Conservation (phyloP, 2,797 vertebrate species). For the Potorous gilbertii region DNA sequence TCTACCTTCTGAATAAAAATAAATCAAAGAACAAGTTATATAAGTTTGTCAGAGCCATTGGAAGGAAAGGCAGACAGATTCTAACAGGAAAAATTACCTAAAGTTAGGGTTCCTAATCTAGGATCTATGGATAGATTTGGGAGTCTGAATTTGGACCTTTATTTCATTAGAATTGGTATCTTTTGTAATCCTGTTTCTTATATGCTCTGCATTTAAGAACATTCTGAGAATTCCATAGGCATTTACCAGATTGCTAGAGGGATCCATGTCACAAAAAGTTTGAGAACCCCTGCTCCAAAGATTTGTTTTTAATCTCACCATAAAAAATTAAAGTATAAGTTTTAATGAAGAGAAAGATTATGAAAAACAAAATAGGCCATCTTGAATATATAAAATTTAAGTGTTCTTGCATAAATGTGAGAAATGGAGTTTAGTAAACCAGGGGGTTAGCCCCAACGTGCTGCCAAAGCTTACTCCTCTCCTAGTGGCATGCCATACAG, state of each 20-base stretch:
- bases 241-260: not conserved
- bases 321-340: not conserved
- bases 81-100: not conserved
- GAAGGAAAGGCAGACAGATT: not conserved
- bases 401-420: not conserved
- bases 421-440: too few species aligned
- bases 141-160: not conserved
- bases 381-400: not conserved
- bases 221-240: not conserved
- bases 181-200: not conserved
- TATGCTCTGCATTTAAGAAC: not conserved
- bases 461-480: too few species aligned
- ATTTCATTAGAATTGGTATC: not conserved
- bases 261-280: not conserved
- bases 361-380: not conserved
- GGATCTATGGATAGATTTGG: not conserved
- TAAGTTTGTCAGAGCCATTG: slow-evolving; percentile 12
- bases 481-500: too few species aligned
- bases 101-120: not conserved
- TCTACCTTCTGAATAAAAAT: slow-evolving; percentile 6
- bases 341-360: not conserved
- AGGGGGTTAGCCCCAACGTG: too few species aligned
- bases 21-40: not conserved
- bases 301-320: not conserved
- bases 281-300: not conserved